Conservation (phyloP, 2,888 invertebrate species). For the Deroplatys truncata region DNA sequence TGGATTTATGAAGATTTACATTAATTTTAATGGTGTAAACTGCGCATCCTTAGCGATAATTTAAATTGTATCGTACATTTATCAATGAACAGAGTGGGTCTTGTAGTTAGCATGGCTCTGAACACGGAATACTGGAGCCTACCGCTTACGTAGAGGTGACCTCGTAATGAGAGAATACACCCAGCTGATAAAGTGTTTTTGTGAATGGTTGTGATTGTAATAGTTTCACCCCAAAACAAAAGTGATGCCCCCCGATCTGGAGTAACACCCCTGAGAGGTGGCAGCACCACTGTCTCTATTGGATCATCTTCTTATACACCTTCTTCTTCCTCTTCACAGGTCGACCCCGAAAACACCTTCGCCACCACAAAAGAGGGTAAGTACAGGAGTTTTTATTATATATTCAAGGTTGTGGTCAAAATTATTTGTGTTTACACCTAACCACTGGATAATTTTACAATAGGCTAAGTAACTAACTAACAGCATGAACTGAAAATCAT, state of each 20-base stretch:
- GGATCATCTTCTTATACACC: slow-evolving; percentile 40
- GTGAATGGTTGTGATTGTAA: slow-evolving; percentile 63
- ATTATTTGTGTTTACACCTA: neutral
- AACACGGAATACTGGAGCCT: neutral
- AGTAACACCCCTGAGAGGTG: neutral
- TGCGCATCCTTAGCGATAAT: too few species aligned
- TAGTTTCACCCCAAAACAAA: slow-evolving; percentile 44
- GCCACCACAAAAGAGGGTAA: slow-evolving; percentile 87
- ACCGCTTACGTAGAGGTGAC: neutral
- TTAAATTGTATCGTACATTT: too few species aligned
- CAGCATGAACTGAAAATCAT: too few species aligned
- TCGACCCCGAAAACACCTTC: slow-evolving; percentile 71
- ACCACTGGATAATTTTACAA: too few species aligned
- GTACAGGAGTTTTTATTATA: slow-evolving; percentile 33
- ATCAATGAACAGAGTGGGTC: too few species aligned
- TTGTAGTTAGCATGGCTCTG: neutral
- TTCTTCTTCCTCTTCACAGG: slow-evolving; percentile 49
- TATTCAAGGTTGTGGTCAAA: neutral
- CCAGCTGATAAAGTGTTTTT: neutral
- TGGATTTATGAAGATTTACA: too few species aligned
- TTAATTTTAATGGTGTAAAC: too few species aligned
- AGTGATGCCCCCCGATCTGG: slow-evolving; percentile 20
- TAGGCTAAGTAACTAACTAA: too few species aligned
- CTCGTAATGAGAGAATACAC: neutral
- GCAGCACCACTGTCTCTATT: slow-evolving; percentile 34